phyloP scores from a whole-genome alignment of 2,888 invertebrate species.

The Amphipyra berbera region DNA sequence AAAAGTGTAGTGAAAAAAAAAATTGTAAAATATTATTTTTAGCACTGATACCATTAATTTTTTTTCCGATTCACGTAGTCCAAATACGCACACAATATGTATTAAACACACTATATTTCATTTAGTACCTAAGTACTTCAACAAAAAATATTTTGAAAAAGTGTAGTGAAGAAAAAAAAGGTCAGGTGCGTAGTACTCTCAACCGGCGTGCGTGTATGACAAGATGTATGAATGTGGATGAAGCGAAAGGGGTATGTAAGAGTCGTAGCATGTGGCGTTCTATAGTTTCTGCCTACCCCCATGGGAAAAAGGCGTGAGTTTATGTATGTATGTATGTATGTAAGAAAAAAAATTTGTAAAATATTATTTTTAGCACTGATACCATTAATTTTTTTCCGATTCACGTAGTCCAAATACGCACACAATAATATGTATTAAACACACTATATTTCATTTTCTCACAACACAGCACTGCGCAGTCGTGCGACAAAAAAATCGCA shows the following conservation, averaged over 20 bases:
- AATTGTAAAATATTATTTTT: neutral
- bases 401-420: conserved; percentile 6
- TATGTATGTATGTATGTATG: too few species aligned
- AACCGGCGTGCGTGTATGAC: too few species aligned
- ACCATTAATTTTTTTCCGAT: conserved; percentile 19
- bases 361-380: neutral
- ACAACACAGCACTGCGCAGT: conserved; percentile 26
- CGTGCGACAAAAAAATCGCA: conserved; percentile 23
- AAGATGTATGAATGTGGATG: too few species aligned
- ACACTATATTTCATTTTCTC: conserved; percentile 1
- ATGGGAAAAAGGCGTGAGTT: too few species aligned
- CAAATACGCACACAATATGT: conserved; percentile 13
- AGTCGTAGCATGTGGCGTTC: too few species aligned
- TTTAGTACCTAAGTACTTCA: neutral
- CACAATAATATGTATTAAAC: conserved; percentile 7
- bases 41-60: conserved; percentile 20
- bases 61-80: neutral
- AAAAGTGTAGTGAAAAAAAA: conserved; percentile 28
- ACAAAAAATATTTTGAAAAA: conserved; percentile 6
- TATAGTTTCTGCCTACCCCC: too few species aligned
- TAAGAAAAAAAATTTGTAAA: too few species aligned
- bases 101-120: conserved; percentile 5
- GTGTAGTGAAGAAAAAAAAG: conserved; percentile 21
- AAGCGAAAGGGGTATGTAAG: too few species aligned
- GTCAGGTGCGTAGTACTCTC: too few species aligned